Percentiles rank a stretch among this genome's conserved stretches.
These are phyloP conservation scores for Pogoniulus pusillus DNA, from an alignment of 2,797 vertebrate species.

Conservation along the genomic window DNA sequence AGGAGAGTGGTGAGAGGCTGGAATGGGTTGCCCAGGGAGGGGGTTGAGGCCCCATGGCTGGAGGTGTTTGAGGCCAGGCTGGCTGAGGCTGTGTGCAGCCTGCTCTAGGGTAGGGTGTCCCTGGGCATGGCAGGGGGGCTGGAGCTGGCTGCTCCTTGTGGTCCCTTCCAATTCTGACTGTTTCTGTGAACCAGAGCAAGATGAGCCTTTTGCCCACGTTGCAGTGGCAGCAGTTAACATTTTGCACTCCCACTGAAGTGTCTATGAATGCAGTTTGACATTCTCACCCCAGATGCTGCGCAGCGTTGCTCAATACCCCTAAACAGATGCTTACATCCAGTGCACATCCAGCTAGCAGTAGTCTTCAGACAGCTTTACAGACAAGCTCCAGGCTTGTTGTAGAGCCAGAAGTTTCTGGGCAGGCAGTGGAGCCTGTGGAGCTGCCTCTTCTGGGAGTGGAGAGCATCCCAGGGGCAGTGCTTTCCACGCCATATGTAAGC, in stretches of 20 bases:
- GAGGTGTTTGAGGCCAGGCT: too few relatives aligned
- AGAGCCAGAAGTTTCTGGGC: conserved; percentile 57
- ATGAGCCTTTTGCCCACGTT: background rate
- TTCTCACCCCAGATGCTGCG: conserved; percentile 41
- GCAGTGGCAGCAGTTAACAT: background rate
- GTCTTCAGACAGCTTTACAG: conserved; percentile 61
- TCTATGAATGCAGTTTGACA: conserved; percentile 33
- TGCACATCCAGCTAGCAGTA: conserved; percentile 57
- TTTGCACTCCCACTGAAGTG: conserved; percentile 28
- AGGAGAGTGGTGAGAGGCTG: too few relatives aligned
- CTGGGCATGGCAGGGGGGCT: too few relatives aligned
- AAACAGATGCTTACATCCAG: conserved; percentile 49
- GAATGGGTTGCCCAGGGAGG: too few relatives aligned
- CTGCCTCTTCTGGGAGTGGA: background rate
- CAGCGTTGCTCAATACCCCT: conserved; percentile 58
- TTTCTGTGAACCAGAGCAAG: background rate
- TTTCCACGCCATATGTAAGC: conserved; percentile 59
- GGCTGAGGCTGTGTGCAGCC: too few relatives aligned
- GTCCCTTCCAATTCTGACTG: too few relatives aligned
- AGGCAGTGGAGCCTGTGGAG: conserved; percentile 14
- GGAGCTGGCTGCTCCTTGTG: too few relatives aligned
- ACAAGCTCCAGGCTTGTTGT: conserved; percentile 49
- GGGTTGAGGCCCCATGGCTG: too few relatives aligned
- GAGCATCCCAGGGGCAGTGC: conserved; percentile 21
- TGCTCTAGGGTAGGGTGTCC: too few relatives aligned